Conservation (phyloP, 2,113 vertebrate species). For the Charina bottae region DNA sequence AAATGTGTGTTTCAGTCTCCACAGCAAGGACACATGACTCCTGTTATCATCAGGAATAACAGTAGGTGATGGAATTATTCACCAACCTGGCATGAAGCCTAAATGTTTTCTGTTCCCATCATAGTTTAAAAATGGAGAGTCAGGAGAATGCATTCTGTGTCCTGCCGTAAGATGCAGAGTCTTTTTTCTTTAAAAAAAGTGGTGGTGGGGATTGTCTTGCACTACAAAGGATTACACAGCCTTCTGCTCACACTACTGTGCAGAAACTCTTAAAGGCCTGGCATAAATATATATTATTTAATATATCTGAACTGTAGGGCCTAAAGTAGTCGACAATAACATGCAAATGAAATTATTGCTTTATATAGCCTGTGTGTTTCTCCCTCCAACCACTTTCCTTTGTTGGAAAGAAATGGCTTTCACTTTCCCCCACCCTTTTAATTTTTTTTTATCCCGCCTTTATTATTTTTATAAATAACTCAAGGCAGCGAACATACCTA, state of each 20-base stretch:
- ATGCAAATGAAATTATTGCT: no score
- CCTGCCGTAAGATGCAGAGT: not conserved
- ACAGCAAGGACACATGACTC: not conserved
- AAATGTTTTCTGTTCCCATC: constrained; percentile 6
- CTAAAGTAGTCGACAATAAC: not conserved
- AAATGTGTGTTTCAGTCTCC: not conserved
- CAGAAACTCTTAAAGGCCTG: not conserved
- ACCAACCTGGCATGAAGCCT: not conserved
- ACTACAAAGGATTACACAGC: not conserved
- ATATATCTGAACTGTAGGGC: not conserved
- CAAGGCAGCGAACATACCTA: no score
- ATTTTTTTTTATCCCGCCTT: no score
- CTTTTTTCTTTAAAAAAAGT: no score
- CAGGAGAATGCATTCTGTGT: not conserved
- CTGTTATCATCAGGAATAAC: constrained; percentile 39
- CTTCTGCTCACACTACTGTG: not conserved
- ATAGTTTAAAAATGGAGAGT: not conserved
- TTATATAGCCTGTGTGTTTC: no score
- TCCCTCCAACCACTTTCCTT: no score
- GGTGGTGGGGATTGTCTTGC: not conserved
- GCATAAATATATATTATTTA: not conserved
- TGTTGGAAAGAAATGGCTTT: no score
- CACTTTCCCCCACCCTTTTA: no score
- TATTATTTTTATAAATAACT: no score
- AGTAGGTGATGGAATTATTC: constrained; percentile 30